Evolutionary conservation across 92 coral and sea anemone genomes (phyloP).

Genomic region (Phenganax marumi): DNA sequence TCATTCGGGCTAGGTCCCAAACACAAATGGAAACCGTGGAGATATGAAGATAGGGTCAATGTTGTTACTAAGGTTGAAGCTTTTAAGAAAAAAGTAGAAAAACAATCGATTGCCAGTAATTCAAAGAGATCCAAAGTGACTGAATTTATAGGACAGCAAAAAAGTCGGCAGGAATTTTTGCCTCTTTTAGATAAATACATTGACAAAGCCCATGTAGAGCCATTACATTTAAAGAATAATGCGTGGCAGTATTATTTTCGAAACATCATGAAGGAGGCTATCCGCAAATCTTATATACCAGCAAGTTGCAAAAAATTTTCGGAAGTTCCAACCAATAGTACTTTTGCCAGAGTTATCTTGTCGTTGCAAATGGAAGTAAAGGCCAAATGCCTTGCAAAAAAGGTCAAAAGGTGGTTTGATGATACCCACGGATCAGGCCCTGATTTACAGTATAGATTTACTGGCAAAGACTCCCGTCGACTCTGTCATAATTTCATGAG

Average conservation of each 20-base stretch:
- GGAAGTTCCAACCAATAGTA: conserved; percentile 53
- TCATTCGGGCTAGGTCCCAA: conserved; percentile 18
- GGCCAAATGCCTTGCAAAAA: conserved; percentile 51
- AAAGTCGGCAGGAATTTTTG: conserved; percentile 41
- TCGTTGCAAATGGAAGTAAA: conserved; percentile 56
- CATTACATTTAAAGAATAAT: conserved; percentile 43
- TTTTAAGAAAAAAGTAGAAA: conserved; percentile 43
- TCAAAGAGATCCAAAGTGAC: conserved; percentile 27
- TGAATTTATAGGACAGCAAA: conserved; percentile 20
- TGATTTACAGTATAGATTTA: conserved; percentile 68
- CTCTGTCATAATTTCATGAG: conserved; percentile 66
- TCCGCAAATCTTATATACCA: conserved; percentile 54
- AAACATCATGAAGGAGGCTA: conserved; percentile 57
- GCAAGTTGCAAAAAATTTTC: conserved; percentile 45
- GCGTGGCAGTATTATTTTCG: conserved; percentile 51
- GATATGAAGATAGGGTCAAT: conserved; percentile 44
- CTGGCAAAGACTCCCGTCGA: conserved; percentile 62
- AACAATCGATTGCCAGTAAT: background rate
- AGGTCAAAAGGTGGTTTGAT: conserved; percentile 65
- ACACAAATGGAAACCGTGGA: conserved; percentile 53
- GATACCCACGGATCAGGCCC: conserved; percentile 63
- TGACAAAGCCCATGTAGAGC: conserved; percentile 56
- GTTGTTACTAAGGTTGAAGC: conserved; percentile 57
- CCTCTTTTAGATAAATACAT: conserved; percentile 43
- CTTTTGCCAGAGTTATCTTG: conserved; percentile 50